Base-by-base conservation (phyloP, 2,888 invertebrate species). In the Choristoneura rosaceana region DNA sequence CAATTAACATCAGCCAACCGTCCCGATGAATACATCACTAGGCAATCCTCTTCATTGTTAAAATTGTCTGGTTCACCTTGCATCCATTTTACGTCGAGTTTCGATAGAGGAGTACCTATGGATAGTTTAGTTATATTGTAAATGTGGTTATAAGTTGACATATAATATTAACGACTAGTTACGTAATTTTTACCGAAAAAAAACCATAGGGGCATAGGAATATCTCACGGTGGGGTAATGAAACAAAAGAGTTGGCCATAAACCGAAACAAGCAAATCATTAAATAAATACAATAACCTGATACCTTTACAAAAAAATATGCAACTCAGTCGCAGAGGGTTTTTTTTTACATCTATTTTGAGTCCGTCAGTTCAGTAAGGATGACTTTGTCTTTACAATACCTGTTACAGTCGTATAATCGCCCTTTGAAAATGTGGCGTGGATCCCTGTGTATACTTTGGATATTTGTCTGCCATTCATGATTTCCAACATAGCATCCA, bases 371-470 rank as follows among this genome's bases (percentile, higher is more conserved):
- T 7, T 1, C 34, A 3, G 7, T 5, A 3, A 34, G 3, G 7
- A 34, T 3, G 3, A 34, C 34, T 7, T 34, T 34, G 34, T 7
- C 34, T 34, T 4, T 50, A 14, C n/a, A 25, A 25, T 65, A 63
- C 69, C 69, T 55, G 45, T 38, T 4, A 70, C 3, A 17, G 69
- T 47, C n/a, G 63, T 70, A 17, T 15, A 70, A 45, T 70, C 63
- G 34, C 69, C 69, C 14, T 34, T 5, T 3, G 58, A 45, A 47
- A 63, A 70, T 2, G 69, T 70, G 0, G 63, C 63, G 25, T 70
- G 69, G 9, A 70, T 63, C 7, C 69, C 69, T 15, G 58, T 70
- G 34, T 58, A 70, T 14, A 70, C 5, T 47, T 7, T 14, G 4
- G 10, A 14, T 3, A 9, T 15, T 2, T 60, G 4, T 7, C 15